Base-by-base conservation (phyloP, 2,113 vertebrate genomes). In the Ptychochromis oligacanthus region DNA sequence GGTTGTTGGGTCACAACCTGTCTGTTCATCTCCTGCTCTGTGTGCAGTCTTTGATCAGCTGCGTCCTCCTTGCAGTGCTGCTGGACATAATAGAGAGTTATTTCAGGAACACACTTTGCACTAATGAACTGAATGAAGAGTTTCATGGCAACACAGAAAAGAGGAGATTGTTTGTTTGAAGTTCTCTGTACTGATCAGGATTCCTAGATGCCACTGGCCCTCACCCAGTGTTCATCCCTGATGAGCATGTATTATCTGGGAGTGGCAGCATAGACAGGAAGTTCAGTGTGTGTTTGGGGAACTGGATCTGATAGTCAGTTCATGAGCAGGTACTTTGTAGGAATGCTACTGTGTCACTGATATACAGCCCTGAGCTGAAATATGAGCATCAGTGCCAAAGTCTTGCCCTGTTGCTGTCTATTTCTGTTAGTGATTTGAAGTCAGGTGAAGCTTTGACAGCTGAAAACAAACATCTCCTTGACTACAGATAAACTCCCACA, bases 1-100 rank as follows among this genome's bases (percentile, higher is more conserved):
- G 85, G 14, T 58, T 81, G 60, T 55, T 76, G 81, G 86, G 79
- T 89, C 87, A 80, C 86, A 81, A 84, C 89, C 72, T 81, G 62
- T 83, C 81, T 20, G 31, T 80, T 82, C 57, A 26, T 75, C 75
- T 79, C 31, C 76, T 79, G 65, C 85, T 84, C 77, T 36, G 54
- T 62, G 60, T 83, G 64, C 49, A 36, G 75, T 80, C 67, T 56
- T 72, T 83, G 79, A 88, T 83, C 86, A 81, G 22, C 11, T 22
- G 56, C 3, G 10, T 70, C 77, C 61, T 78, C 64, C 70, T 59
- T 11, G 20, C 65, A 18, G 52, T 8, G 56, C 77, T 59, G 46
- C 74, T 74, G 43, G 56, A 77, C 2, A 18, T 28, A 34, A 60
- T 70, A 40, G 59, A 60, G 38, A 87, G 83, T 56, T 80, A 84